Percentiles rank a stretch among this genome's conserved stretches.
Conservation (phyloP, 2,113 vertebrate genomes). For the Riparia riparia region DNA sequence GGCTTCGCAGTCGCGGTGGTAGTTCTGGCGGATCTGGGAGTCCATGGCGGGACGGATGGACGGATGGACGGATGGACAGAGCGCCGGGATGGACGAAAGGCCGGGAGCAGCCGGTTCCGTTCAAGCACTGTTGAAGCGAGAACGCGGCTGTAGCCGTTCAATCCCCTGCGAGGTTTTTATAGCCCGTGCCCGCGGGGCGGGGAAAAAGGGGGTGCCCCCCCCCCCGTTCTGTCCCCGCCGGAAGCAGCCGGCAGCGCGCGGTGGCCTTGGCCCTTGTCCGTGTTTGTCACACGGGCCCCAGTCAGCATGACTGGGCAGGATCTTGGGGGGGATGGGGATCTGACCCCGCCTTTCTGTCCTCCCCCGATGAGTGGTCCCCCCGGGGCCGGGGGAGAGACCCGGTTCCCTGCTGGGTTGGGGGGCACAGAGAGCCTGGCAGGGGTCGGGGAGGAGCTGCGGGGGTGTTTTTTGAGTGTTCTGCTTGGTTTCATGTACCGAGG, state of each 20-base stretch:
- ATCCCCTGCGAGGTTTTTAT: not conserved
- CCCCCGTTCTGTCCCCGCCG: not conserved
- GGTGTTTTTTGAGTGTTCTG: too few relatives aligned
- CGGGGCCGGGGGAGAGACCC: not conserved
- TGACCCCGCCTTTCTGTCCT: not conserved
- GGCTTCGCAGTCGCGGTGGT: conserved; percentile 83
- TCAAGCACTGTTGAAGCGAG: conserved; percentile 93
- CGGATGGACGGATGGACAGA: not conserved
- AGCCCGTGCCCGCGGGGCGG: not conserved
- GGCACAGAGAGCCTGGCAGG: too few relatives aligned
- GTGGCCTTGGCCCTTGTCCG: not conserved
- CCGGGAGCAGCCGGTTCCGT: conserved; percentile 73
- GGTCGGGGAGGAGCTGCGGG: too few relatives aligned
- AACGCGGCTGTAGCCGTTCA: not conserved
- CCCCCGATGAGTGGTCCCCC: not conserved
- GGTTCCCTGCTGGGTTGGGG: not conserved
- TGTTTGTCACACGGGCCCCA: not conserved
- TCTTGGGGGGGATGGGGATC: not conserved
- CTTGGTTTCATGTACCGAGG: too few relatives aligned
- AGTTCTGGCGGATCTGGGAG: conserved; percentile 88
- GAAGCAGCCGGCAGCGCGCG: not conserved
- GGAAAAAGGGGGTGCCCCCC: not conserved
- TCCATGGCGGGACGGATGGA: conserved; percentile 67
- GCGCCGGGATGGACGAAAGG: not conserved
- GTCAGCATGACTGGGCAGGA: not conserved